These are phyloP conservation scores for Pao palembangensis DNA, from an alignment of 2,113 vertebrate species.

Conservation along the genomic window DNA sequence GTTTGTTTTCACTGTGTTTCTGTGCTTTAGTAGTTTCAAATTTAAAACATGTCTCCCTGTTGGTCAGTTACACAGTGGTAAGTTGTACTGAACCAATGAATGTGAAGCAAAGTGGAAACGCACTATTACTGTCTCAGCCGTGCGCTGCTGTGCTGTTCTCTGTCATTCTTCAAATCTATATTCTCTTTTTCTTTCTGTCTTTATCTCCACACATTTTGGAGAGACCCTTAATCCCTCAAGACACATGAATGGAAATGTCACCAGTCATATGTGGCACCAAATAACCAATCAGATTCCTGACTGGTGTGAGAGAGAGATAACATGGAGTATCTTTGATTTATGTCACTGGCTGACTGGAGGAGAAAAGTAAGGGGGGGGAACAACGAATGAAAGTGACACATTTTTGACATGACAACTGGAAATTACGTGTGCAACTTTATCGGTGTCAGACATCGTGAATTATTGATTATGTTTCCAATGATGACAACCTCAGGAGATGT, in stretches of 20 bases:
- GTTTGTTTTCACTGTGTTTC: too few species aligned
- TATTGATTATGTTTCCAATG: slow-evolving; percentile 46
- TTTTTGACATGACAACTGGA: slow-evolving; percentile 45
- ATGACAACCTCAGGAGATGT: background rate
- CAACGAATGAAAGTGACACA: background rate
- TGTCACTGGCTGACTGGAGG: slow-evolving; percentile 20
- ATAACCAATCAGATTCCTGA: slow-evolving; percentile 47
- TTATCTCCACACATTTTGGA: slow-evolving; percentile 1
- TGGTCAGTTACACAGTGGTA: too few species aligned
- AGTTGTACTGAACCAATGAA: too few species aligned
- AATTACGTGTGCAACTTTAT: slow-evolving; percentile 37
- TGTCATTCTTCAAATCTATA: background rate
- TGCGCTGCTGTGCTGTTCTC: too few species aligned
- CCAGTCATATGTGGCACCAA: slow-evolving; percentile 16
- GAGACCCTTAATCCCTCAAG: slow-evolving; percentile 15
- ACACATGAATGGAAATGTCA: slow-evolving; percentile 32
- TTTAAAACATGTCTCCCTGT: too few species aligned
- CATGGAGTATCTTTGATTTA: slow-evolving; percentile 25
- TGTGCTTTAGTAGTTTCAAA: too few species aligned
- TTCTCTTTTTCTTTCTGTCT: background rate
- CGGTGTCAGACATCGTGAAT: slow-evolving; percentile 20
- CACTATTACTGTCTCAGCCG: too few species aligned
- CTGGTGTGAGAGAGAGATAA: slow-evolving; percentile 52
- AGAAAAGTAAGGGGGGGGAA: too few species aligned
- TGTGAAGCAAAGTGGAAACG: too few species aligned